Base-by-base conservation (phyloP, 2,113 vertebrate species). In the Onychostoma macrolepis region DNA sequence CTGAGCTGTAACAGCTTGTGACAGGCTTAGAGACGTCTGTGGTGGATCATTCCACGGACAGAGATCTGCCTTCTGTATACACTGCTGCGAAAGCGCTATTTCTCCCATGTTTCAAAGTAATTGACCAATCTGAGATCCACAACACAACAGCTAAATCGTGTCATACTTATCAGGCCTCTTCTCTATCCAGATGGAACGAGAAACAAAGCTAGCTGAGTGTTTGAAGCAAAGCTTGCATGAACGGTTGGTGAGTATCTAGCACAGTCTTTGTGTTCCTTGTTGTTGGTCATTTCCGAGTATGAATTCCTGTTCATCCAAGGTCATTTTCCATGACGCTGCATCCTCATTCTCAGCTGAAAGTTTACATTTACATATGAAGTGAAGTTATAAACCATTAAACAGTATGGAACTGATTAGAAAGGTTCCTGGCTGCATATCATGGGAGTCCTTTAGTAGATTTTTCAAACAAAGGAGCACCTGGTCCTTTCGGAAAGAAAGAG, bases 271-370 rank as follows among this genome's bases (percentile, higher is more conserved):
- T 74, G n/a, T 81, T 33, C 1, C 65, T 69, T 89, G 67, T 84
- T 65, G 26, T 21, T 81, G 82, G 41, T 76, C 76, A 87, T 89
- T 87, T 84, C 28, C 41, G 58, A 38, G 36, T 76, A 12, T 83
- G 28, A 74, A 67, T 48, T 86, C 79, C 48, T 50, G 61, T 45
- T 88, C 45, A 41, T 58, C 28, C 43, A 69, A 28, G 56, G 69
- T 58, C 43, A 71, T 85, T 41, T 80, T 69, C 69, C 65, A 71
- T 48, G n/a, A 72, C 58, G 28, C 6, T 26, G 56, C 56, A 58
- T 26, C 79, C 36, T 26, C 33, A 26, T 80, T 80, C 33, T 63
- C 33, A 17, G 24, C 36, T 43, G 12, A 80, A 80, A 63, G 38
- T 43, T 74, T 74, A 43, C 10, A 74, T 74, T 74, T 43, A 43